phyloP scores from a whole-genome alignment of 2,888 invertebrate genomes.

The Mythimna albipuncta region DNA sequence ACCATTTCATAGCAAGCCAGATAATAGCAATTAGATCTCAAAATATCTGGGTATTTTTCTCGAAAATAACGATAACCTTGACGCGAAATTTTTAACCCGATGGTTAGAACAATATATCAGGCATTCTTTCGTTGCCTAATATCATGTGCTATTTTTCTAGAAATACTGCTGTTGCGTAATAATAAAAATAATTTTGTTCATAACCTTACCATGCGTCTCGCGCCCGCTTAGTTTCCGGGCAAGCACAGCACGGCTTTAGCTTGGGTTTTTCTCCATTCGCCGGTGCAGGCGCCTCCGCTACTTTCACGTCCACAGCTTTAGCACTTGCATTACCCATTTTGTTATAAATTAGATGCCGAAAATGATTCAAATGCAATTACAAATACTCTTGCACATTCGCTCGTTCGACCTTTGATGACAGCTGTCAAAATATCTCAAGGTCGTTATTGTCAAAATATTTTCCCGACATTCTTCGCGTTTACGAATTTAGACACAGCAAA shows the following conservation, averaged over 20 bases:
- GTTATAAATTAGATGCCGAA: neutral
- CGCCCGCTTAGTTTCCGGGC: constrained; percentile 97
- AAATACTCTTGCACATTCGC: constrained; percentile 8
- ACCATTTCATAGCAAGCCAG: constrained; percentile 1
- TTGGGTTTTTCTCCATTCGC: constrained; percentile 92
- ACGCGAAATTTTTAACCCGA: neutral
- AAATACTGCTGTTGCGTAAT: constrained; percentile 90
- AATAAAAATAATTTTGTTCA: constrained; percentile 60
- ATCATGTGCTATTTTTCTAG: constrained; percentile 5
- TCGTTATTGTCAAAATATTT: constrained; percentile 33
- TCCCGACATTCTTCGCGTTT: constrained; percentile 21
- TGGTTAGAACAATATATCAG: neutral
- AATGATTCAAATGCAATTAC: constrained; percentile 36
- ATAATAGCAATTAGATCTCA: neutral
- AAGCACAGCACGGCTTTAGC: constrained; percentile 98
- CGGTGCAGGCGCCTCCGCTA: constrained; percentile 73
- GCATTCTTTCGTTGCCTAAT: neutral
- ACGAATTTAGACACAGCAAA: constrained; percentile 18
- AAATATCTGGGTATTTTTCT: neutral
- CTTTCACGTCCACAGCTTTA: constrained; percentile 83
- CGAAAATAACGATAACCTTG: neutral
- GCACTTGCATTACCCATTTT: constrained; percentile 87
- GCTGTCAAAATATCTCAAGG: constrained; percentile 45
- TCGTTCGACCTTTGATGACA: constrained; percentile 45
- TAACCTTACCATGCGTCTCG: constrained; percentile 97